A percentile compares a stretch with the other conserved stretches of the same genome.
These are phyloP conservation scores for Crenuchus spilurus DNA, from an alignment of 2,797 vertebrate genomes.

Conservation along the genomic window DNA sequence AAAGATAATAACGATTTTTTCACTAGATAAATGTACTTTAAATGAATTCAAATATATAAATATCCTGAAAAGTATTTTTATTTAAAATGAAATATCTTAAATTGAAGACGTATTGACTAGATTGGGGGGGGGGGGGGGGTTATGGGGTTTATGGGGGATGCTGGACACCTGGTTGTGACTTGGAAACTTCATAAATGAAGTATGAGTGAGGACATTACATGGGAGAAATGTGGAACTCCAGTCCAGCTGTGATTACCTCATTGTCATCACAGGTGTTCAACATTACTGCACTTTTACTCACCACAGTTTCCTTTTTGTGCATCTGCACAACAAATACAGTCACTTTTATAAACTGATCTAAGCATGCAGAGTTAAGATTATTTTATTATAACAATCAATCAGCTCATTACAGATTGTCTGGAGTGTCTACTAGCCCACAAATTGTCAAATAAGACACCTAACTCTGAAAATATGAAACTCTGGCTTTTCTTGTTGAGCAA, in stretches of 20 bases:
- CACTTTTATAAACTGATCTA: not conserved
- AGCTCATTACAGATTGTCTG: too few relatives aligned
- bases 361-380: not conserved
- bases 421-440: too few relatives aligned
- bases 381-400: not conserved
- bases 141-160: not conserved
- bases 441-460: not conserved
- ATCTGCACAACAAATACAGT: not conserved
- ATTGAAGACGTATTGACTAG: too few relatives aligned
- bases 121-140: not conserved
- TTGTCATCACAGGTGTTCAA: slow-evolving; percentile 41
- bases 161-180: slow-evolving; percentile 11
- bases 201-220: not conserved
- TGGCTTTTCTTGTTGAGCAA: too few relatives aligned
- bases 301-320: not conserved
- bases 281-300: slow-evolving; percentile 8
- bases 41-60: too few relatives aligned
- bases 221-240: not conserved
- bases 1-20: too few relatives aligned
- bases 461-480: not conserved
- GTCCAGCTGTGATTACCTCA: slow-evolving; percentile 44
- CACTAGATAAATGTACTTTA: too few relatives aligned
- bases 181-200: not conserved
- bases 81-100: too few relatives aligned
- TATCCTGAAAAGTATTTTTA: too few relatives aligned